A percentile compares a stretch with the other conserved stretches of the same genome.
Conservation (phyloP, 2,113 vertebrate species). For the Setophaga coronata region DNA sequence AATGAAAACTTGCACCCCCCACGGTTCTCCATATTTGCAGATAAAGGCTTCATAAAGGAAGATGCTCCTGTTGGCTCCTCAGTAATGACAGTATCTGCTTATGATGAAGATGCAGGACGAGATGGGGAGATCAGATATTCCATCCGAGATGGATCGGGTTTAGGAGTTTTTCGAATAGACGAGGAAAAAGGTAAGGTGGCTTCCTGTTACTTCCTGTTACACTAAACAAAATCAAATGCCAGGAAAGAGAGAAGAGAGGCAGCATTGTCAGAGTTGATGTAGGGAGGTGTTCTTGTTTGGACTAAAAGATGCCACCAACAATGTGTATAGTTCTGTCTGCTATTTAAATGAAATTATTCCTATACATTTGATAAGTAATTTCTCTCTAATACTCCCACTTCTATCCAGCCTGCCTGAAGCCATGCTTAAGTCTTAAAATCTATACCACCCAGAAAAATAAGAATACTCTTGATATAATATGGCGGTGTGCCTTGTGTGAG, state of each 20-base stretch:
- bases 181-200: conserved; percentile 89
- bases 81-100: conserved; percentile 88
- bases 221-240: background rate
- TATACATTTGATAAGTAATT: background rate
- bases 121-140: conserved; percentile 94
- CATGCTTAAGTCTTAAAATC: background rate
- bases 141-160: conserved; percentile 91
- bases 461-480: background rate
- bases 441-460: background rate
- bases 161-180: conserved; percentile 92
- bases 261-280: background rate
- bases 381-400: background rate
- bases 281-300: background rate
- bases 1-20: conserved; percentile 93
- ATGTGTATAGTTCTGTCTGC: background rate
- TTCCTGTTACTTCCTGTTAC: background rate
- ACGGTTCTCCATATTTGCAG: conserved; percentile 86
- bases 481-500: background rate
- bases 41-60: conserved; percentile 91
- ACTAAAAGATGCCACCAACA: background rate
- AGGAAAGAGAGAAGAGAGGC: background rate
- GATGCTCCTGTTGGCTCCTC: conserved; percentile 85
- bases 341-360: background rate
- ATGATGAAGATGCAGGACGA: conserved; percentile 88
- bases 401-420: background rate